These are phyloP conservation scores for Acronicta alni DNA, from an alignment of 2,888 invertebrate species.

Conservation along the genomic window DNA sequence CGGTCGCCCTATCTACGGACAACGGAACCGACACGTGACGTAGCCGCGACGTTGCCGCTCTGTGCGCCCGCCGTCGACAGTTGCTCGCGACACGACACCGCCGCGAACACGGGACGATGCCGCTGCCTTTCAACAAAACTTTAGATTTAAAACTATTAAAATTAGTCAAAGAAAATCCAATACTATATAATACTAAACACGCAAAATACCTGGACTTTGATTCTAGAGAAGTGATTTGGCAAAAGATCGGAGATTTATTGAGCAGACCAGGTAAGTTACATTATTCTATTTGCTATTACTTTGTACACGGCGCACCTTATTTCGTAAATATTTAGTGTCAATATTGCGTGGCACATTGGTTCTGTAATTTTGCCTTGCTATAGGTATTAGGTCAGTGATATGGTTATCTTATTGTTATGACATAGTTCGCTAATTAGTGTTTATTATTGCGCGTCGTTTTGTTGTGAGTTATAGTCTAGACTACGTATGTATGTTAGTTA, in stretches of 20 bases:
- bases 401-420: constrained; percentile 29
- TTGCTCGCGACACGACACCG: constrained; percentile 45
- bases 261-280: constrained; percentile 75
- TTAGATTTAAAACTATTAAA: constrained; percentile 75
- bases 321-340: neutral
- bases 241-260: constrained; percentile 78
- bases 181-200: constrained; percentile 76
- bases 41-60: constrained; percentile 63
- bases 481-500: too few species aligned
- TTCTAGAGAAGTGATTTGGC: constrained; percentile 79
- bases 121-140: constrained; percentile 75
- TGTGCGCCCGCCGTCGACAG: constrained; percentile 52
- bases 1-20: constrained; percentile 45
- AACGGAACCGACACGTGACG: constrained; percentile 51
- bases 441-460: constrained; percentile 10
- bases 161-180: constrained; percentile 74
- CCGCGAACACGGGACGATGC: constrained; percentile 66
- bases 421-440: neutral
- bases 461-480: neutral
- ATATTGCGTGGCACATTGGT: constrained; percentile 12
- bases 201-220: constrained; percentile 76
- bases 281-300: constrained; percentile 9
- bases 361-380: constrained; percentile 8
- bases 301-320: constrained; percentile 20
- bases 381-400: constrained; percentile 29